Base-by-base conservation (phyloP, 1,140 invertebrate genomes). In the Pemphigus obesinymphae region DNA sequence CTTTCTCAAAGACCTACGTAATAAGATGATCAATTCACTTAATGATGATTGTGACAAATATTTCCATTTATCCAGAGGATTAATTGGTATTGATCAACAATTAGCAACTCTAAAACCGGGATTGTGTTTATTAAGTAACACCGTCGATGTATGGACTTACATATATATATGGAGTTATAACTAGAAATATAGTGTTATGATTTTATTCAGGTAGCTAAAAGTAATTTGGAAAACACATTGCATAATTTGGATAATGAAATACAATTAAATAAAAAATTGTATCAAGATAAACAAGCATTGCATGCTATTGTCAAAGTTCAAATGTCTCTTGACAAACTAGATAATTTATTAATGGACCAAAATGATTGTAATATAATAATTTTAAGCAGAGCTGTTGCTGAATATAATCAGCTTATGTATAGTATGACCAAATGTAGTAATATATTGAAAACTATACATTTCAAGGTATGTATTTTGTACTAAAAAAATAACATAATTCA, bases 11-110 rank as follows among this genome's bases (percentile, higher is more conserved):
- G 76, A 80, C 20, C 23, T 80, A 31, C 76, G 76, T 11, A 80
- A 45, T 29, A 58, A 80, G 26, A 80, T 80, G 76, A 80, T 80
- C 20, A 80, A 80, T 43, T 80, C 76, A 43, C 50, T 80, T 20
- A 80, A 80, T 80, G 76, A 80, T 63, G 76, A 80, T 20, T 80
- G 76, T 63, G 76, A 80, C 1, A 80, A 80, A 63, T 80, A 80
- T 80, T 80, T 80, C 31, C 76, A 63, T 80, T 63, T 80, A 80
- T 80, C 76, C 20, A 58, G 20, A 0, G 76, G 76, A 29, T 61
- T 80, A 61, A 80, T 80, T 80, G 76, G 76, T 10, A 80, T 80
- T 80, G 76, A 80, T 61, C 55, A 80, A 2, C 76, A 80, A 80
- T 80, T 80, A 3, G 76, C 55, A 26, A 80, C 76, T 3, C 20